Evolutionary conservation across 2,888 invertebrate species (phyloP).

Genomic region (Timema cristinae): DNA sequence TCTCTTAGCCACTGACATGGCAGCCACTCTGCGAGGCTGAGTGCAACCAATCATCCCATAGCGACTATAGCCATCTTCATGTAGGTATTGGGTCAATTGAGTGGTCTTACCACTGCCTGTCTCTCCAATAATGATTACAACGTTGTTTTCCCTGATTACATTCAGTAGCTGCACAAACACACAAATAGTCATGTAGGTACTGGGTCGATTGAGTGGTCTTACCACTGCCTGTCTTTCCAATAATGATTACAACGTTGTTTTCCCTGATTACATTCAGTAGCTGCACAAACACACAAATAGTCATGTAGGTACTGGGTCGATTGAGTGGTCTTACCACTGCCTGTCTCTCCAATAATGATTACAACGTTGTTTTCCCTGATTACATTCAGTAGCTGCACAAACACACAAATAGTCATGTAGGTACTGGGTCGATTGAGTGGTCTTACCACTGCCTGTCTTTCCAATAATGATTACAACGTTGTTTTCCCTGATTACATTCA

Average conservation of each 20-base stretch:
- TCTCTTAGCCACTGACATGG: constrained; percentile 98
- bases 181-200: constrained; percentile 87
- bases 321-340: constrained; percentile 97
- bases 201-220: constrained; percentile 98
- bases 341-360: constrained; percentile 92
- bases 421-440: constrained; percentile 96
- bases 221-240: constrained; percentile 92
- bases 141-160: constrained; percentile 87
- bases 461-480: constrained; percentile 92
- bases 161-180: constrained; percentile 64
- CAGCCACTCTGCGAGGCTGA: constrained; percentile 95
- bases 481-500: constrained; percentile 90
- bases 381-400: constrained; percentile 67
- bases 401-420: constrained; percentile 81
- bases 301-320: constrained; percentile 96
- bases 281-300: constrained; percentile 39
- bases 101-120: constrained; percentile 98
- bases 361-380: constrained; percentile 92
- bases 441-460: constrained; percentile 95
- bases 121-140: constrained; percentile 92
- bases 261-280: constrained; percentile 85
- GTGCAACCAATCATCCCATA: constrained; percentile 97
- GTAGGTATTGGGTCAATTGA: constrained; percentile 93
- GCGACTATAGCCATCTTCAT: constrained; percentile 93
- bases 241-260: constrained; percentile 92